Evolutionary conservation across 2,797 vertebrate genomes (phyloP), one percentile per base, ranked within the genome.

Genomic region (Gymnoscopelus microlampas): DNA sequence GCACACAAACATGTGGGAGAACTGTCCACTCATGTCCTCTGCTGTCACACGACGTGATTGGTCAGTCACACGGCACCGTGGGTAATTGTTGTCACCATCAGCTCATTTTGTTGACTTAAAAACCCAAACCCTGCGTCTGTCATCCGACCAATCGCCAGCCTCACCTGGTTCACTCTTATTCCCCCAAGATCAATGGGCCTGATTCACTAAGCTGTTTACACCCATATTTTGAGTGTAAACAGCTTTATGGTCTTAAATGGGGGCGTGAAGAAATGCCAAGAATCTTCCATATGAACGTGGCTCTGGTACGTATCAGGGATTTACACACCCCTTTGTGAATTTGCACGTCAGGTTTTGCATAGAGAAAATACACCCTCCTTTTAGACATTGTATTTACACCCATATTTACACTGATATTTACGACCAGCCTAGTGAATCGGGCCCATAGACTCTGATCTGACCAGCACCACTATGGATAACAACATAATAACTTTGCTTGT

Each of bases 11-110:
- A 80, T 66, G 64, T 65, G 78, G 78, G 83, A 84, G 68, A 75
- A 89, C 79, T 83, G 82, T 89, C 85, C 85, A 70, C 82, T 87
- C 81, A 79, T 87, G 88, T 87, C 85, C 83, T 76, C 87, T 85
- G 78, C 81, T 81, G 81, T 83, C 84, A 63, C 50, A 1, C 67
- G 10, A 26, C 54, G 72, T 79, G 85, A 90, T 84, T 82, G 81
- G 82, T 86, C 89, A 85, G 88, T 91, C 89, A 90, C 39, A 6
- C 83, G 76, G 81, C 77, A 68, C 76, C 84, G 88, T 87, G 87
- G 57, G 78, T 87, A 71, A 63, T 54, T 53, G 80, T 88, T 83
- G 81, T 74, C 83, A 74, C 92, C 89, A 85, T 74, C 68, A 74
- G 70, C 60, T 64, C 74, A 73, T 82, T 77, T 77, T 73, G 70